These are phyloP conservation scores for Trogon surrucura DNA, from an alignment of 2,113 vertebrate species.

Conservation along the genomic window DNA sequence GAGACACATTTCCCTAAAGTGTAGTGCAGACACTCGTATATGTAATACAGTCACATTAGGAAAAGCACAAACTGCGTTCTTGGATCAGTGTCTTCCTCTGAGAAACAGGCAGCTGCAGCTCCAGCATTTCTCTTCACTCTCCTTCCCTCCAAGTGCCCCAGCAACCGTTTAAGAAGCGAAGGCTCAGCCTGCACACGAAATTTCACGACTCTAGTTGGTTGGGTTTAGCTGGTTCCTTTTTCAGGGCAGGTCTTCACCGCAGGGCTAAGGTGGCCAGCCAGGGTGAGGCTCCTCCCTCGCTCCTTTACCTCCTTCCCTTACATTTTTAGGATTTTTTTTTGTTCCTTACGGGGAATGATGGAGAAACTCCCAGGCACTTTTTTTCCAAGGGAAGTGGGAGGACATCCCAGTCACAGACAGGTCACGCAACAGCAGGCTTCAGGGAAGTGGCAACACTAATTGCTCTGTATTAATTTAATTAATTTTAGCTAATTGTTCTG, in stretches of 20 bases:
- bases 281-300: neutral
- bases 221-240: neutral
- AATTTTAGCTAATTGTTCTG: neutral
- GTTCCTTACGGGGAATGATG: neutral
- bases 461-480: neutral
- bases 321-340: neutral
- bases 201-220: fast-evolving
- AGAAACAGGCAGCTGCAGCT: neutral
- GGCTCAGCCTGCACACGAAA: neutral
- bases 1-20: neutral
- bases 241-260: neutral
- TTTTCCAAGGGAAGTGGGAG: neutral
- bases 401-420: neutral
- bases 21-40: neutral
- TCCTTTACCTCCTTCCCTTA: neutral
- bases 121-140: neutral
- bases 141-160: neutral
- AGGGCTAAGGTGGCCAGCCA: fast-evolving
- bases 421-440: neutral
- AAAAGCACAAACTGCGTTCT: neutral
- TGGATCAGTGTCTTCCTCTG: neutral
- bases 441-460: neutral
- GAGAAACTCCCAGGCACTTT: neutral
- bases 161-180: neutral
- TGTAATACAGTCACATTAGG: neutral